phyloP scores from a whole-genome alignment of 2,113 vertebrate genomes.

The Bostrychus sinensis region DNA sequence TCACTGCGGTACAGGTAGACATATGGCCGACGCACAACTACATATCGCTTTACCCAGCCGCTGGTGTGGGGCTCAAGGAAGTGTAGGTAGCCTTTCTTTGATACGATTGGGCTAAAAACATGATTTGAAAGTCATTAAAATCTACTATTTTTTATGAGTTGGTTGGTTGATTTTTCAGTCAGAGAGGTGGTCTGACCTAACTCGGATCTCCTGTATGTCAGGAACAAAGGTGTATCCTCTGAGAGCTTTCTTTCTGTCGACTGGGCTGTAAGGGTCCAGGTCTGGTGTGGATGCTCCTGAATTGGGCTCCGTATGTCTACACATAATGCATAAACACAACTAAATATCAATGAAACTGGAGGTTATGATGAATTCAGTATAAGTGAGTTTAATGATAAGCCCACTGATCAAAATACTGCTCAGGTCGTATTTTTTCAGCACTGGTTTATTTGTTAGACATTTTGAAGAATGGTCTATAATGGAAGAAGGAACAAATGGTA shows the following conservation, averaged over 20 bases:
- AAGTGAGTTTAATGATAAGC: no score
- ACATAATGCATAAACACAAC: constrained; percentile 20
- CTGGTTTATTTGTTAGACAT: no score
- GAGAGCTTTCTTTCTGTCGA: constrained; percentile 85
- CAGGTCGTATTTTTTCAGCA: no score
- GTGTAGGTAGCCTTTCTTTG: constrained; percentile 97
- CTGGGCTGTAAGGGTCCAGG: constrained; percentile 82
- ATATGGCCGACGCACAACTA: constrained; percentile 92
- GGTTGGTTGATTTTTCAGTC: neutral
- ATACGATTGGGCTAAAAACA: constrained; percentile 89
- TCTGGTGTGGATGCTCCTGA: constrained; percentile 90
- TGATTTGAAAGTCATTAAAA: neutral
- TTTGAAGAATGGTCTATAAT: no score
- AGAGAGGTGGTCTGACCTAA: constrained; percentile 81
- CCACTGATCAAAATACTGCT: no score
- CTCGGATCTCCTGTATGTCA: constrained; percentile 95
- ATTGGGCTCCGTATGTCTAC: constrained; percentile 84
- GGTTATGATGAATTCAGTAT: neutral
- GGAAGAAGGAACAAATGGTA: no score
- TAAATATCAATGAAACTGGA: neutral
- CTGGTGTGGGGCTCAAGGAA: constrained; percentile 96
- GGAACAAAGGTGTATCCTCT: constrained; percentile 87
- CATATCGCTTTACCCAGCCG: constrained; percentile 93
- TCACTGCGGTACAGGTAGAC: constrained; percentile 97
- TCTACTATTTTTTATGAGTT: neutral